Base-by-base conservation (phyloP, 2,888 invertebrate species). In the Aspidiotus destructor region DNA sequence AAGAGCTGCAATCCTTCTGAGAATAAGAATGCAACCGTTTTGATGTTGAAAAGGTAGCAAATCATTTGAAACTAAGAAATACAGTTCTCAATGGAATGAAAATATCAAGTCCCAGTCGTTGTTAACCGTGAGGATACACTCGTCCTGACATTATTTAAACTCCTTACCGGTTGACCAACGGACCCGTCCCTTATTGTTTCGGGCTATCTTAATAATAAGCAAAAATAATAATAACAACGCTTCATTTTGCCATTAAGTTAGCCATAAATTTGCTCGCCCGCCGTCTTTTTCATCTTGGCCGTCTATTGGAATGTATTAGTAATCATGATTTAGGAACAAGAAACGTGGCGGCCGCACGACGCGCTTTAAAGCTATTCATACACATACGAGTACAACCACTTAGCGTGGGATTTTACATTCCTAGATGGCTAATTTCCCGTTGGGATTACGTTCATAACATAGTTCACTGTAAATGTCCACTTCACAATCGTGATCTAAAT, bases 401-500 rank as follows among this genome's bases (percentile, higher is more conserved):
- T 42, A 65, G 65, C 57, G 65, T 48, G 58, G 58, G 44, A 65
- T 65, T 65, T 65, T 65, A 65, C 57, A 57, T 17, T 48, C 44
- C 28, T n/a, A n/a, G 28, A 42, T 8, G 55, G 8, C 53, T 28
- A 52, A 41, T 41, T 48, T 17, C 44, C 44, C 41, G 28, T 6
- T 16, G 41, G 57, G 57, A 57, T 58, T 48, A 28, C 58, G 15
- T 57, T 55, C 54, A 28, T 65, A 58, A 65, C 57, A 65, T 65
- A 65, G 65, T 65, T 65, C 65, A 65, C 57, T 44, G 65, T 65
- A 65, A 65, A 65, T 58, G 57, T 65, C 65, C 65, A 65, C 65
- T 65, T 65, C 65, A 65, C 65, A 65, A 65, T 65, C 65, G 65
- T 65, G 65, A 65, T 65, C 65, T 65, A 65, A 65, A 65, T 65